A percentile compares a stretch with the other conserved stretches of the same genome.
These are phyloP conservation scores for Regulus satrapa DNA, from an alignment of 2,113 vertebrate species.

Conservation along the genomic window DNA sequence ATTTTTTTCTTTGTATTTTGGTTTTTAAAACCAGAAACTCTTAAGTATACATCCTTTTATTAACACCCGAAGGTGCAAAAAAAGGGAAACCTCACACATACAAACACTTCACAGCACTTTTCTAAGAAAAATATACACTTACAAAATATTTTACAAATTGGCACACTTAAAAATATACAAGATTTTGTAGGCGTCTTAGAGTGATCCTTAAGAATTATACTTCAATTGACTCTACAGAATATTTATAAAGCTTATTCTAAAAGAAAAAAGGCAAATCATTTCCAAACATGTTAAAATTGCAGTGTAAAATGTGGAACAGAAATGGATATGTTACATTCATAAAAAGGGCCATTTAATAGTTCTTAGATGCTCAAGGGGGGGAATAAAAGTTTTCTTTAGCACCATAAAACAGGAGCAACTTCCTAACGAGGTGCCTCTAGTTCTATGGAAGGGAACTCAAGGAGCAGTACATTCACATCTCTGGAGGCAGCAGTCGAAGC, in stretches of 20 bases:
- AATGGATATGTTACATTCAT: conserved; percentile 98
- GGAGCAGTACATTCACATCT: conserved; percentile 96
- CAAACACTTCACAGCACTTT: conserved; percentile 99
- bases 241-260: conserved; percentile 99
- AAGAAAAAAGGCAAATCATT: conserved; percentile 95
- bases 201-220: conserved; percentile 99
- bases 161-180: conserved; percentile 99
- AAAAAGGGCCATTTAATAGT: conserved; percentile 83
- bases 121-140: conserved; percentile 99
- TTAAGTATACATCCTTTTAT: conserved; percentile 99
- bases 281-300: conserved; percentile 94
- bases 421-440: conserved; percentile 88
- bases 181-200: conserved; percentile 98
- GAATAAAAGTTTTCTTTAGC: conserved; percentile 84
- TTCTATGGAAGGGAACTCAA: conserved; percentile 80
- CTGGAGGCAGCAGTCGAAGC: conserved; percentile 89
- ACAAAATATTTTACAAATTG: conserved; percentile 99
- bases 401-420: conserved; percentile 95
- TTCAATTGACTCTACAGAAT: conserved; percentile 99
- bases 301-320: conserved; percentile 96
- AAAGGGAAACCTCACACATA: conserved; percentile 94
- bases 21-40: conserved; percentile 99
- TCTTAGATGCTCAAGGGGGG: conserved; percentile 78
- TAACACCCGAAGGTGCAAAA: conserved; percentile 93
- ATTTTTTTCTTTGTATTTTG: conserved; percentile 98